phyloP scores from a whole-genome alignment of 2,113 vertebrate genomes.

The Halcyon malimbica region DNA sequence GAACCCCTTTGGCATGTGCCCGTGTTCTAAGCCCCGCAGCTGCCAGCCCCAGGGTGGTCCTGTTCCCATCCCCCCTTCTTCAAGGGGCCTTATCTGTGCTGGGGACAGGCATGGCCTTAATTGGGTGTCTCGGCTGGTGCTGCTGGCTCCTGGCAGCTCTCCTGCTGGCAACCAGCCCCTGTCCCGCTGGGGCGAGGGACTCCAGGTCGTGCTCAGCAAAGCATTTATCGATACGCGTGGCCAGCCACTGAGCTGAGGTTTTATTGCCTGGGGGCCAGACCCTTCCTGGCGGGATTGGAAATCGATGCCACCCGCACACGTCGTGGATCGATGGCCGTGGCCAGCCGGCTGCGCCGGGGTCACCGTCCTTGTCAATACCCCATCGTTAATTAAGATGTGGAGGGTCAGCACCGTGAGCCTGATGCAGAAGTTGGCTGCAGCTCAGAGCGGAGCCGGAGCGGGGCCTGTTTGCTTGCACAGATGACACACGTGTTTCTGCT shows the following conservation, averaged over 20 bases:
- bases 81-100: not conserved
- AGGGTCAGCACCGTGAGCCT: constrained; percentile 44
- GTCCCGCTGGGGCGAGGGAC: not conserved
- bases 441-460: constrained; percentile 60
- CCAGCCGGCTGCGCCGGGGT: not conserved
- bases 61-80: not conserved
- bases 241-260: constrained; percentile 28
- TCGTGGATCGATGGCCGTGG: constrained; percentile 56
- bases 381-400: constrained; percentile 77
- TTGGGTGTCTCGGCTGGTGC: constrained; percentile 39
- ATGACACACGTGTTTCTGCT: not conserved
- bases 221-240: constrained; percentile 44
- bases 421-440: constrained; percentile 69
- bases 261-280: constrained; percentile 72
- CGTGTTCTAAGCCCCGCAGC: not conserved
- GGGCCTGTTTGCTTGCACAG: constrained; percentile 39
- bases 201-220: not conserved
- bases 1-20: not conserved
- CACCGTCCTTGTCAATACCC: constrained; percentile 45
- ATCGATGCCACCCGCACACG: constrained; percentile 40
- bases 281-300: constrained; percentile 59
- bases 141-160: not conserved
- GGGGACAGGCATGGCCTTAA: constrained; percentile 56
- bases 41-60: not conserved
- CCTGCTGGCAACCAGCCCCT: not conserved